These are phyloP conservation scores for Dicranocentrus wangi DNA, from an alignment of 2,888 invertebrate genomes.

Conservation along the genomic window DNA sequence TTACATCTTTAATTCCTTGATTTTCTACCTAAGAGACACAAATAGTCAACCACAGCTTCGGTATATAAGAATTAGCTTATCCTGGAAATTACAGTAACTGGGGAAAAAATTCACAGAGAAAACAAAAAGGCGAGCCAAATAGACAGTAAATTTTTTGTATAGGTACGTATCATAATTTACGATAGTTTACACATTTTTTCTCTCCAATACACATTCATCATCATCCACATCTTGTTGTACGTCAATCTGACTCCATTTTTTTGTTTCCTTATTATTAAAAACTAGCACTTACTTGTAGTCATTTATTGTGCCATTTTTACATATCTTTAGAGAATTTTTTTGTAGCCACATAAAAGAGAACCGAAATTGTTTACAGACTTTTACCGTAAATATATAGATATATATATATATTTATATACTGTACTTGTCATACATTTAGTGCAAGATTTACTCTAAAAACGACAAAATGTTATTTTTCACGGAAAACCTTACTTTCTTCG, in stretches of 20 bases:
- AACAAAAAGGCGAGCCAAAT: neutral
- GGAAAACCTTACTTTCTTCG: neutral
- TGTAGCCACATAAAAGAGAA: neutral
- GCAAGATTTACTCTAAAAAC: neutral
- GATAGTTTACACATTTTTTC: neutral
- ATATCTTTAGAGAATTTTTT: conserved; percentile 14
- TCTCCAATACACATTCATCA: conserved; percentile 1
- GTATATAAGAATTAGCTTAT: conserved; percentile 5
- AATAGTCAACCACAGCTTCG: conserved; percentile 15
- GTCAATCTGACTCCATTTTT: conserved; percentile 10
- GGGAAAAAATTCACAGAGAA: neutral
- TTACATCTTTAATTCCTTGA: too few species aligned
- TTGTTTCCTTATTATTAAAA: conserved; percentile 3
- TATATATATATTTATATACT: neutral
- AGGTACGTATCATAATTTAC: neutral
- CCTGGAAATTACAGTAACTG: conserved; percentile 8
- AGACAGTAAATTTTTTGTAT: too few species aligned
- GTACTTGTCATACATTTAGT: neutral
- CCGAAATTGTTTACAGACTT: too few species aligned
- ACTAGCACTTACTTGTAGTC: conserved; percentile 16
- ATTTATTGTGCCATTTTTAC: conserved; percentile 39
- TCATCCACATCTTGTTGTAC: conserved; percentile 9
- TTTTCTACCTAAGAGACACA: too few species aligned
- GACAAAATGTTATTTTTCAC: neutral
- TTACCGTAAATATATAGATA: too few species aligned